Evolutionary conservation across 1,140 invertebrate genomes (phyloP), one percentile per base, ranked within the genome.

Genomic region (Drosophila sproati): DNA sequence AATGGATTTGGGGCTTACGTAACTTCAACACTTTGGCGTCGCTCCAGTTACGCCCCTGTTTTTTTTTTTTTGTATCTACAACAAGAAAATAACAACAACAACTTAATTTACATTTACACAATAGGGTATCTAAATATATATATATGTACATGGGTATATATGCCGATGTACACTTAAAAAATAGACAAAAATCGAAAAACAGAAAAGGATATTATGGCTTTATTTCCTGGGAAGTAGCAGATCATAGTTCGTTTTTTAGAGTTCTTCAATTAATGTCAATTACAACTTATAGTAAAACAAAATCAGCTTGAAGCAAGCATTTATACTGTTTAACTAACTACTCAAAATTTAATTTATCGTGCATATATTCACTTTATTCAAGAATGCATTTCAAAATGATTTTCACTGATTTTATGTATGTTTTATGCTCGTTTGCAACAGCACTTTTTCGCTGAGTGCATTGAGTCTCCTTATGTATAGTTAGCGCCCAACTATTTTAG

Each of bases 1-100:
- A 86, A 88, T 86, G 82, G 82, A 86, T 86, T 82, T 77, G 72
- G 64, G 60, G 83, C 82, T 86, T 88, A 86, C 82, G 82, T 86
- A 86, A 86, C 83, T 82, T 78, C 83, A 88, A 88, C 82, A 86
- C 82, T 88, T 88, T 85, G 81, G 81, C 81, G 63, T 48, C 34
- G 37, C 52, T 35, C 32, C 52, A 51, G 59, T 41, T 35, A 69
- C 72, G 66, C 72, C 72, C 31, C 66, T 55, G 61, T 48, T 59
- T 57, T 57, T 29, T 41, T 12, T 12, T 60, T 63, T 56, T 48
- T 52, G 45, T n/a, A 28, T 6, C 10, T 60, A 68, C n/a, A 51
- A 10, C 66, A 68, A 32, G 45, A 34, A 47, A 59, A n/a, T 29
- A 45, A 43, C 39, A 55, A 20, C 29, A 51, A 10, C 41, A 56